phyloP scores from a whole-genome alignment of 2,113 vertebrate genomes.

The Athene noctua region DNA sequence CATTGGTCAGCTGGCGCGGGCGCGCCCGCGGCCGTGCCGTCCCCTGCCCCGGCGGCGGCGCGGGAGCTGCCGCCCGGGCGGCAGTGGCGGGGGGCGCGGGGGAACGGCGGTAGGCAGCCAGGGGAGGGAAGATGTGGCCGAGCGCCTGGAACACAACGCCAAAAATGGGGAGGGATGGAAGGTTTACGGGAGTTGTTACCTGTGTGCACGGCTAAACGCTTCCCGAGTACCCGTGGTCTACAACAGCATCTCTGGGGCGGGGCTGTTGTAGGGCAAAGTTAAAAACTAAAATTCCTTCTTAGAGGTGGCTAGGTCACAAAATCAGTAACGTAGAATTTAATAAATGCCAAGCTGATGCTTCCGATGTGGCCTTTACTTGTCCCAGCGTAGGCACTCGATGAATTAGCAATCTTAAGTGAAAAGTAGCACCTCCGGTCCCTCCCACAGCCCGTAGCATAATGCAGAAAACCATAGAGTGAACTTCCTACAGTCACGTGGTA shows the following conservation, averaged over 20 bases:
- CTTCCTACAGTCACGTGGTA: background rate
- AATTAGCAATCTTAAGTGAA: background rate
- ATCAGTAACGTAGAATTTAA: background rate
- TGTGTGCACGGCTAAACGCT: fast-evolving
- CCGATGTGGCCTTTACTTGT: background rate
- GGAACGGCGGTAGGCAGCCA: fast-evolving
- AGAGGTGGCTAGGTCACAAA: background rate
- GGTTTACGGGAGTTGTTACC: fast-evolving
- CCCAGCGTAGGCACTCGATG: background rate
- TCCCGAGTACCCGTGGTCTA: fast-evolving
- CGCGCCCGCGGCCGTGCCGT: too few species aligned
- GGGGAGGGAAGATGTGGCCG: fast-evolving
- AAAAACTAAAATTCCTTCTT: background rate
- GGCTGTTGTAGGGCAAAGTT: background rate
- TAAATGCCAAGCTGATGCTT: background rate
- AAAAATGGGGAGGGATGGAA: fast-evolving
- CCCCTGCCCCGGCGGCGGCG: too few species aligned
- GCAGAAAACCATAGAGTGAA: background rate
- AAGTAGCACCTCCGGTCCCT: background rate
- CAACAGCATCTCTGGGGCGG: background rate
- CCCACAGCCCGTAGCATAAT: fast-evolving
- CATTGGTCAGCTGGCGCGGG: background rate
- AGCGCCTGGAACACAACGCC: fast-evolving
- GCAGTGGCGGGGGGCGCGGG: too few species aligned
- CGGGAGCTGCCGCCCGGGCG: background rate